Conservation (phyloP, 2,113 vertebrate genomes). For the Cynoglossus semilaevis region DNA sequence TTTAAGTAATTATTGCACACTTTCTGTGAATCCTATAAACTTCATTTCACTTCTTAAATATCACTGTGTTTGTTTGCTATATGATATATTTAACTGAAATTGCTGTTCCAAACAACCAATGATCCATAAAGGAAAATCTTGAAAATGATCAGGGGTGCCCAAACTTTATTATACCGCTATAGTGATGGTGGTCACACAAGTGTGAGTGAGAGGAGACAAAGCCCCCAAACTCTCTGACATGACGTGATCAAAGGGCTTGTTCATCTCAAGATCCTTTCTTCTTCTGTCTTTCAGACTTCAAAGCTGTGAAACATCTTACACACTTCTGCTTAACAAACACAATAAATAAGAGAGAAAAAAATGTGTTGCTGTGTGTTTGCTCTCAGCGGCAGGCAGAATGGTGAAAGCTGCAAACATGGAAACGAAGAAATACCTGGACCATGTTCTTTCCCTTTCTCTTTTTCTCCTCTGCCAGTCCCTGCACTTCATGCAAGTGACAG, state of each 20-base stretch:
- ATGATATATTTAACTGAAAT: too few species aligned
- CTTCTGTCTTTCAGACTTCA: constrained; percentile 61
- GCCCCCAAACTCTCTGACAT: constrained; percentile 55
- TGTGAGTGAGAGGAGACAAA: too few species aligned
- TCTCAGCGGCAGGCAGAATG: constrained; percentile 32
- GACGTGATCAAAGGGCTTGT: constrained; percentile 69
- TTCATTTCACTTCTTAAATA: too few species aligned
- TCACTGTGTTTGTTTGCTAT: too few species aligned
- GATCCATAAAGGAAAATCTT: too few species aligned
- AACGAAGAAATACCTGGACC: constrained; percentile 17
- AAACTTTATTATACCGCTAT: too few species aligned
- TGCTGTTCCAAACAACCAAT: too few species aligned
- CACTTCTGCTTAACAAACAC: constrained; percentile 48
- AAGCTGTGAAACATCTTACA: constrained; percentile 61
- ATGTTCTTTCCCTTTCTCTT: constrained; percentile 5
- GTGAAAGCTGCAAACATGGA: constrained; percentile 53
- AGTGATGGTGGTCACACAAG: too few species aligned
- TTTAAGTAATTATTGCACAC: too few species aligned
- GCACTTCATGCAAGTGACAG: constrained; percentile 51
- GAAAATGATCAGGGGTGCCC: too few species aligned
- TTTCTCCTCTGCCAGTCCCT: constrained; percentile 10
- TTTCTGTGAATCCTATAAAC: too few species aligned
- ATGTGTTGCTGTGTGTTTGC: too few species aligned
- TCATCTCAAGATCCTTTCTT: constrained; percentile 59
- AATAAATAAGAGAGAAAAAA: constrained; percentile 1